Percentiles rank a stretch among this genome's conserved stretches.
These are phyloP conservation scores for Sinocyclocheilus maitianheensis DNA, from an alignment of 2,113 vertebrate species.

Conservation along the genomic window DNA sequence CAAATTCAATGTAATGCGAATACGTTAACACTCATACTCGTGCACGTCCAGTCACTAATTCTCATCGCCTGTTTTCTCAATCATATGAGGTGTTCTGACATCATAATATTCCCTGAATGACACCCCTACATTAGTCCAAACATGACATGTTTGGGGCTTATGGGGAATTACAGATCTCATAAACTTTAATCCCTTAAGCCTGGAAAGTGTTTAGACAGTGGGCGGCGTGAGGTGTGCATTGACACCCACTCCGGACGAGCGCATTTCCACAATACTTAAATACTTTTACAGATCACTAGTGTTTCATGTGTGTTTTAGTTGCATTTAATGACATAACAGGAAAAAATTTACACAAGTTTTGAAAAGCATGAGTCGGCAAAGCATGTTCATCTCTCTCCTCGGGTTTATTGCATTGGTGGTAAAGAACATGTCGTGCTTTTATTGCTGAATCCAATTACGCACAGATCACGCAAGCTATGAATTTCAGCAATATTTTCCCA, in stretches of 20 bases:
- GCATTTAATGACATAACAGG: slow-evolving; percentile 32
- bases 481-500: slow-evolving; percentile 33
- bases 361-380: background rate
- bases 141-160: slow-evolving; percentile 56
- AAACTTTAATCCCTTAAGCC: slow-evolving; percentile 56
- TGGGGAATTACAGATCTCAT: slow-evolving; percentile 56
- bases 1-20: too few relatives aligned
- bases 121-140: slow-evolving; percentile 52
- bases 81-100: slow-evolving; percentile 53
- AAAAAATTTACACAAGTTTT: background rate
- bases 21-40: background rate
- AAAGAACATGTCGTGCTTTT: background rate
- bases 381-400: background rate
- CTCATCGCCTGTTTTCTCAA: slow-evolving; percentile 45
- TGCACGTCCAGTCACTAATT: background rate
- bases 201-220: slow-evolving; percentile 53
- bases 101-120: slow-evolving; percentile 55
- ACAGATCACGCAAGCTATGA: slow-evolving; percentile 24
- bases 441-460: slow-evolving; percentile 36
- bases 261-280: slow-evolving; percentile 47
- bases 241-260: background rate
- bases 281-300: slow-evolving; percentile 49
- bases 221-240: slow-evolving; percentile 39
- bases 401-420: slow-evolving; percentile 1
- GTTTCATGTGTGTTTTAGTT: slow-evolving; percentile 28